Evolutionary conservation across 37 sponge, comb jelly and placozoan genomes (phyloP).

Genomic region (Theonella swinhoei): DNA sequence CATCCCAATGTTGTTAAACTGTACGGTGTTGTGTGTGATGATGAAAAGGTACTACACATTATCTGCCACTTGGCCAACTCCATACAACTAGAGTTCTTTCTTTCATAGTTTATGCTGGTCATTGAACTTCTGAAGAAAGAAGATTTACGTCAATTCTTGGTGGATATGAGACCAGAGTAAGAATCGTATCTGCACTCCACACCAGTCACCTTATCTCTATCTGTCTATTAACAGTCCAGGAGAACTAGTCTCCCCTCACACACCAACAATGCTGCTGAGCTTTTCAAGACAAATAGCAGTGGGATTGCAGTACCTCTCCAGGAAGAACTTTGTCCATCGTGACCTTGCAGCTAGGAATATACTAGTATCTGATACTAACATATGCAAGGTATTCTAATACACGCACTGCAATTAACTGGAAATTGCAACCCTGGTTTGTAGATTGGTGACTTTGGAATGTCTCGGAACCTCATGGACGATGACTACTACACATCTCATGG

Average conservation of each 20-base stretch:
- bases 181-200: no score
- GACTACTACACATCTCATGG: constrained; percentile 11
- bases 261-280: constrained; percentile 31
- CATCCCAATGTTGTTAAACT: constrained; percentile 57
- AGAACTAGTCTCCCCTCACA: background rate
- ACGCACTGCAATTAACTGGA: no score
- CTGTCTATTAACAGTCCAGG: background rate
- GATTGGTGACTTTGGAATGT: constrained; percentile 52
- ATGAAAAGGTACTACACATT: background rate
- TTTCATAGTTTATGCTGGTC: background rate
- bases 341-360: constrained; percentile 82
- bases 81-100: no score
- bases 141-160: background rate
- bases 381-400: constrained; percentile 49
- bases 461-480: constrained; percentile 9
- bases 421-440: no score
- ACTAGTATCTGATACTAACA: constrained; percentile 39
- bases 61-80: no score
- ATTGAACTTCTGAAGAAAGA: background rate
- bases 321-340: constrained; percentile 70
- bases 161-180: background rate
- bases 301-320: constrained; percentile 71
- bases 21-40: constrained; percentile 33
- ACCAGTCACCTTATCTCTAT: no score
- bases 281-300: constrained; percentile 59